Conservation (phyloP, 2,888 invertebrate species). For the Sclerodermus sp. region DNA sequence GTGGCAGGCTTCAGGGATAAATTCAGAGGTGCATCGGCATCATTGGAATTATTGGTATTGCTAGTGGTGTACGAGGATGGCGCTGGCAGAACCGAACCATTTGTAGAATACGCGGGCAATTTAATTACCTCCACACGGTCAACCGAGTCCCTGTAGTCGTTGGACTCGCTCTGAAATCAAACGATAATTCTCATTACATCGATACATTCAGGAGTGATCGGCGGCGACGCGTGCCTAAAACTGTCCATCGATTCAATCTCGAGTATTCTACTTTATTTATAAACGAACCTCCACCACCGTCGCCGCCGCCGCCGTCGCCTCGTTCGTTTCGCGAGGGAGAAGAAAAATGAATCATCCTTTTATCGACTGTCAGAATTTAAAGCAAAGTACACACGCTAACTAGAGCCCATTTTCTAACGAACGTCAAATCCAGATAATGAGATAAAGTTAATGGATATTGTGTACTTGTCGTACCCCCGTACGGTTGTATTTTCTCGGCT, state of each 20-base stretch:
- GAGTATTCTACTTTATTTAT: no score
- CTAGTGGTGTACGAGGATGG: constrained; percentile 61
- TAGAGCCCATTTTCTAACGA: no score
- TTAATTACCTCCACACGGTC: constrained; percentile 84
- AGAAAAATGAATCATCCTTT: no score
- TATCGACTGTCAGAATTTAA: no score
- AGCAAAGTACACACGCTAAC: no score
- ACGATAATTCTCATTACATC: background rate
- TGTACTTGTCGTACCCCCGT: constrained; percentile 31
- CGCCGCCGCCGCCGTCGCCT: no score
- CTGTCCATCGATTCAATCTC: no score
- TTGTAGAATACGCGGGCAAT: constrained; percentile 65
- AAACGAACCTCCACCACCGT: no score
- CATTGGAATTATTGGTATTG: constrained; percentile 60
- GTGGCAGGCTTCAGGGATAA: constrained; percentile 75
- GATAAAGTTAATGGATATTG: background rate
- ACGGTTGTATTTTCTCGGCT: constrained; percentile 56
- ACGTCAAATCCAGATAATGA: background rate
- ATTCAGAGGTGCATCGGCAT: constrained; percentile 78
- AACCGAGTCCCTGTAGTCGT: constrained; percentile 50
- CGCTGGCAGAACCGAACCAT: constrained; percentile 56
- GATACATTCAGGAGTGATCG: no score
- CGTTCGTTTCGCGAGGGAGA: no score
- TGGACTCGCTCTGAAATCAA: constrained; percentile 39
- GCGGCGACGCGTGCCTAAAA: no score